These are phyloP conservation scores for Odocoileus virginianus DNA, from an alignment of 2,113 vertebrate genomes.

Conservation along the genomic window DNA sequence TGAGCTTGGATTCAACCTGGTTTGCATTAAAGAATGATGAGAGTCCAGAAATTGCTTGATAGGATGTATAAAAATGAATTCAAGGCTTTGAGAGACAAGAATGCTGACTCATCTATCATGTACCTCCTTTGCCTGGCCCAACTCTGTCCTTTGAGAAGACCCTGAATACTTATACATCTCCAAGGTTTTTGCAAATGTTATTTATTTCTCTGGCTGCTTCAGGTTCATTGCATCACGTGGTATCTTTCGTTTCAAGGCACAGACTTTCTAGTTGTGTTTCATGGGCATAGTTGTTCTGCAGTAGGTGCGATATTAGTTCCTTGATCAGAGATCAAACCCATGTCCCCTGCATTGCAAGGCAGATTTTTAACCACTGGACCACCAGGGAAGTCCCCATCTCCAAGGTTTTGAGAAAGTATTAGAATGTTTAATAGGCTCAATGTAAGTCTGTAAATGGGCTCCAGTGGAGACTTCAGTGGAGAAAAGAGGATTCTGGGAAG, in stretches of 20 bases:
- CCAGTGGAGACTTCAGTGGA: background rate
- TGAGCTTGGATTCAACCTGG: background rate
- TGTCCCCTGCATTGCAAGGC: background rate
- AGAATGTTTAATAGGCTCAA: background rate
- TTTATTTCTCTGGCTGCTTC: background rate
- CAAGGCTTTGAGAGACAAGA: background rate
- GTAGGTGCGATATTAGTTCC: background rate
- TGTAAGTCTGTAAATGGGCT: background rate
- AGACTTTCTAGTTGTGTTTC: background rate
- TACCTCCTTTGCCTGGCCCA: background rate
- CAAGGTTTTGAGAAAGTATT: background rate
- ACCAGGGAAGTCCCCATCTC: background rate
- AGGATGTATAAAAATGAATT: background rate
- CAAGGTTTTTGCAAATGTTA: background rate
- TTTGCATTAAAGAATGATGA: background rate
- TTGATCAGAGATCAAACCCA: background rate
- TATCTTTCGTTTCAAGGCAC: background rate
- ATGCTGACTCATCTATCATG: background rate
- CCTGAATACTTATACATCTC: background rate
- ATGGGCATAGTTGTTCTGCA: background rate
- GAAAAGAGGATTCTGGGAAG: background rate
- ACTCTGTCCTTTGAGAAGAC: background rate
- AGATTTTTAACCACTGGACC: background rate
- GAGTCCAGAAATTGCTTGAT: background rate
- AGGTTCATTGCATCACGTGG: background rate